Evolutionary conservation across 2,113 vertebrate genomes (phyloP).

Genomic region (Ctenomys sociabilis): DNA sequence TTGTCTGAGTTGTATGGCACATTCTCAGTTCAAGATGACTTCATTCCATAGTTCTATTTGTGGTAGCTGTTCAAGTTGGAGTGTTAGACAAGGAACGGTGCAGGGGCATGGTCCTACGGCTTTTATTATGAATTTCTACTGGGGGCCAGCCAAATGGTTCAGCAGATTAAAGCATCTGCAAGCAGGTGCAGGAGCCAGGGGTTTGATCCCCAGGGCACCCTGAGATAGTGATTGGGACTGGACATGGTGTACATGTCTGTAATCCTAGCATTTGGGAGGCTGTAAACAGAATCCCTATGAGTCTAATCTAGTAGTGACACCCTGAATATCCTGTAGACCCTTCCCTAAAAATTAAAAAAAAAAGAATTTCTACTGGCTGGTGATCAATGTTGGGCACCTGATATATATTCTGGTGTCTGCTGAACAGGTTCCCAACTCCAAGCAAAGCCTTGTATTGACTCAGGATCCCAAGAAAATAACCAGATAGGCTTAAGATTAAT

Average conservation of each 20-base stretch:
- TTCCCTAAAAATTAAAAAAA: no score
- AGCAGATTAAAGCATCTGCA: no score
- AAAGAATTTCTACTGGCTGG: neutral
- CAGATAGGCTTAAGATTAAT: neutral
- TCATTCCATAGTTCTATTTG: neutral
- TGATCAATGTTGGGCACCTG: neutral
- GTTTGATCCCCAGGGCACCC: no score
- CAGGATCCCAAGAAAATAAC: neutral
- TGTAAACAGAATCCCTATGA: no score
- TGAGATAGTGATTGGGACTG: no score
- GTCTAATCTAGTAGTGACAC: no score
- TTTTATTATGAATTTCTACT: neutral
- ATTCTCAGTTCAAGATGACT: neutral
- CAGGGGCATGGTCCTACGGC: neutral
- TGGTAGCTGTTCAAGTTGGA: neutral
- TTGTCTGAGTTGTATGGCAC: neutral
- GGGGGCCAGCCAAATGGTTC: no score
- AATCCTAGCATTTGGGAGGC: no score
- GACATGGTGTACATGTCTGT: no score
- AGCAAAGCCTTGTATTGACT: neutral
- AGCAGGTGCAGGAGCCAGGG: no score
- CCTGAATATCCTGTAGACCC: no score
- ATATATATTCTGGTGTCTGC: neutral
- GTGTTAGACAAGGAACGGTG: neutral
- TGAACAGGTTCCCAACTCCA: neutral